phyloP scores from a whole-genome alignment of 2,797 vertebrate genomes.

The Squalus acanthias region DNA sequence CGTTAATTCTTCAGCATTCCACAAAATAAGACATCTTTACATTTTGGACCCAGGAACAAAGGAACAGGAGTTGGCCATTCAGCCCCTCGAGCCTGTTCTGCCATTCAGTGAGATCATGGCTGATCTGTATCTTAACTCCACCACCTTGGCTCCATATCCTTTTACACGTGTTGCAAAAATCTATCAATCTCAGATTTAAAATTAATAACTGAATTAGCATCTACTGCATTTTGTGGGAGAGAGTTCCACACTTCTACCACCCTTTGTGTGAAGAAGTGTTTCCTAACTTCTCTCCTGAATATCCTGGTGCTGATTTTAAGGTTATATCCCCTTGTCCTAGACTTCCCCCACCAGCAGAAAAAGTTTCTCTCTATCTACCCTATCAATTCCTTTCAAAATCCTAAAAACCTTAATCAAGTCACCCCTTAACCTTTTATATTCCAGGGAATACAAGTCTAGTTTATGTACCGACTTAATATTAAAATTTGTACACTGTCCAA shows the following conservation, averaged over 20 bases:
- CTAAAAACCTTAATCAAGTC: not conserved
- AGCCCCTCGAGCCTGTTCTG: not conserved
- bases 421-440: not conserved
- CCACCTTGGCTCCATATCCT: not conserved
- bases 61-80: not conserved
- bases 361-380: not conserved
- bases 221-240: not conserved
- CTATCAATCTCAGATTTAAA: not conserved
- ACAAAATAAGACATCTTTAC: not conserved
- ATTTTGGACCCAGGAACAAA: not conserved
- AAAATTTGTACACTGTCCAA: not conserved
- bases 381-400: not conserved
- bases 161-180: not conserved
- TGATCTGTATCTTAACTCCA: not conserved
- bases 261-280: not conserved
- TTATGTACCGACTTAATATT: not conserved
- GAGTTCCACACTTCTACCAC: not conserved
- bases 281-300: not conserved
- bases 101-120: not conserved
- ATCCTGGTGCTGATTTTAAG: not conserved
- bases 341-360: not conserved
- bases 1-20: not conserved
- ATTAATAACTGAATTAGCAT: too few relatives aligned
- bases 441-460: not conserved
- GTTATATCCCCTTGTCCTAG: not conserved